Conservation (phyloP, 2,113 vertebrate species). For the Ochotona princeps region DNA sequence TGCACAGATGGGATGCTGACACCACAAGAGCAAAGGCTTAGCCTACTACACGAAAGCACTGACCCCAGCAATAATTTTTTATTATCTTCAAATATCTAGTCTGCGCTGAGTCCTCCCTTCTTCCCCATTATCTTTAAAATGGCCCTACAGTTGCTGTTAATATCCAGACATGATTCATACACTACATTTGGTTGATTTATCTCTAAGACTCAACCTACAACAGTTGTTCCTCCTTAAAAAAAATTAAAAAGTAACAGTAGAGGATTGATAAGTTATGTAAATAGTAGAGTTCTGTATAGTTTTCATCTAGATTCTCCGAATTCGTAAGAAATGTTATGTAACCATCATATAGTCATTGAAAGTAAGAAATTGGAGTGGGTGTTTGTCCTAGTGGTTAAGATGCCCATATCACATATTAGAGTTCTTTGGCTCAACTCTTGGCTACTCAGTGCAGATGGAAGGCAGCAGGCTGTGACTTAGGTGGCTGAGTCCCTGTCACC, state of each 20-base stretch:
- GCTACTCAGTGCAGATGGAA: too few relatives aligned
- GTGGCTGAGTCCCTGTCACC: too few relatives aligned
- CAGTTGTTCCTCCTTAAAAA: background rate
- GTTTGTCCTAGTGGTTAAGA: too few relatives aligned
- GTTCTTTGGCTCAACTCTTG: too few relatives aligned
- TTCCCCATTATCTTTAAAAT: background rate
- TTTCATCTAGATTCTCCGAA: background rate
- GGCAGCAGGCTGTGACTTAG: too few relatives aligned
- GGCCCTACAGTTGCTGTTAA: background rate
- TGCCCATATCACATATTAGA: too few relatives aligned
- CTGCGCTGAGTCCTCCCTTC: background rate
- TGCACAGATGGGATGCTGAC: too few relatives aligned
- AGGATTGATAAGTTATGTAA: background rate
- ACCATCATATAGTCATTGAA: background rate
- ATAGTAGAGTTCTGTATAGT: background rate
- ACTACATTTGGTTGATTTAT: slow-evolving; percentile 7
- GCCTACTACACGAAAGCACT: too few relatives aligned
- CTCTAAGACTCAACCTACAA: slow-evolving; percentile 5
- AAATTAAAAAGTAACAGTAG: slow-evolving; percentile 10
- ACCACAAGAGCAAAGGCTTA: too few relatives aligned
- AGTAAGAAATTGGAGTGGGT: slow-evolving; percentile 1
- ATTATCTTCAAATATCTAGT: background rate
- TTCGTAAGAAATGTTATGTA: background rate
- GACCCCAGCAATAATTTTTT: background rate
- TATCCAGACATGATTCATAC: background rate